phyloP scores from a whole-genome alignment of 2,113 vertebrate genomes.

The Tilapia sparmanii region DNA sequence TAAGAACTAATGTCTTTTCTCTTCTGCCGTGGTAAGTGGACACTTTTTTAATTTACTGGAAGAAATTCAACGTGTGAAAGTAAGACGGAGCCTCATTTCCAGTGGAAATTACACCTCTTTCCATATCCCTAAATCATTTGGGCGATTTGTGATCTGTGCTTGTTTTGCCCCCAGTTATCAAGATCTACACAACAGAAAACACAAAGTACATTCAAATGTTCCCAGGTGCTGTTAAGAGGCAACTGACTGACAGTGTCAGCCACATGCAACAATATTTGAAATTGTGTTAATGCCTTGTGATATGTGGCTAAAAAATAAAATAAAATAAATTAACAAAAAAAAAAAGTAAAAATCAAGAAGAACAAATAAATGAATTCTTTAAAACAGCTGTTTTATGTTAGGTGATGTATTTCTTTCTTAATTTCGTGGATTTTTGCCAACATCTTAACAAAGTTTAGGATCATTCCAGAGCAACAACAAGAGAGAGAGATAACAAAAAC shows the following conservation, averaged over 20 bases:
- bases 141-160: neutral
- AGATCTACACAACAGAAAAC: neutral
- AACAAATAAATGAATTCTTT: neutral
- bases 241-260: slow-evolving; percentile 6
- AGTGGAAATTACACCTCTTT: neutral
- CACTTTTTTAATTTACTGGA: neutral
- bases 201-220: neutral
- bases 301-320: neutral
- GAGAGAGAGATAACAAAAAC: neutral
- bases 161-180: neutral
- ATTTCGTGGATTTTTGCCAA: neutral
- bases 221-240: slow-evolving; percentile 15
- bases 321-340: neutral
- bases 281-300: neutral
- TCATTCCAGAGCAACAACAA: neutral
- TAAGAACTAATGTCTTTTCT: neutral
- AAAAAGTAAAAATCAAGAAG: neutral
- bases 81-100: neutral
- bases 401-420: neutral
- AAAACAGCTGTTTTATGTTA: neutral
- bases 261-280: neutral
- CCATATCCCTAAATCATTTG: neutral
- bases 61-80: neutral
- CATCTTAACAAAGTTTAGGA: neutral
- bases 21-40: neutral